Evolutionary conservation across 2,797 vertebrate species (phyloP).

Genomic region (Fundulus diaphanus): DNA sequence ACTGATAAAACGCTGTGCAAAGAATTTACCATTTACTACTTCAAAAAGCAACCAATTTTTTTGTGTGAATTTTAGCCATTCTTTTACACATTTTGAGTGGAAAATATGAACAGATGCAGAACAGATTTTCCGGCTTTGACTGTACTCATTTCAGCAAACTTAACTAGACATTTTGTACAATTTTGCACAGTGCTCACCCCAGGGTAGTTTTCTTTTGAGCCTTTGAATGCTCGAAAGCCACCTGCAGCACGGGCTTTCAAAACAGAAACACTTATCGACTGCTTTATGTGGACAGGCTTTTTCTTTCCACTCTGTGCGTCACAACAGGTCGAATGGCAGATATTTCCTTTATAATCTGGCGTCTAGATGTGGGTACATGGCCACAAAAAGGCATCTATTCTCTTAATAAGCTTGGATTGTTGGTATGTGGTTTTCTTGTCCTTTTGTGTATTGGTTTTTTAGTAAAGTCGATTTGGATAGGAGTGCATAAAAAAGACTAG

Average conservation of each 20-base stretch:
- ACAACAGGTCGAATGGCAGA: constrained; percentile 17
- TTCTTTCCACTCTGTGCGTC: constrained; percentile 6
- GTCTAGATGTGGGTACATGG: not conserved
- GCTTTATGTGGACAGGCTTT: constrained; percentile 15
- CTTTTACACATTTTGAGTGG: not conserved
- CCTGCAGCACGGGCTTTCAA: constrained; percentile 30
- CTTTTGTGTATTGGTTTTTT: not conserved
- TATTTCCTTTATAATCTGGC: constrained; percentile 17
- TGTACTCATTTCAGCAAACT: not conserved
- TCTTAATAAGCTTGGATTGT: constrained; percentile 13
- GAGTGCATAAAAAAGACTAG: constrained; percentile 1
- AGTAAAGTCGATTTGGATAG: constrained; percentile 16
- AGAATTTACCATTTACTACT: not conserved
- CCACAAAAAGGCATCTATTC: constrained; percentile 16
- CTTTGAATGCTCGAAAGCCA: constrained; percentile 11
- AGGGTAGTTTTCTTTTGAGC: constrained; percentile 23
- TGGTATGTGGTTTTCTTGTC: constrained; percentile 1
- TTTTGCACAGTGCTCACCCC: not conserved
- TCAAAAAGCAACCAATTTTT: not conserved
- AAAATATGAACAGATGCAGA: not conserved
- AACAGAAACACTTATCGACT: constrained; percentile 25
- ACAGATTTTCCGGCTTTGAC: not conserved
- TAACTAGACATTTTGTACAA: not conserved
- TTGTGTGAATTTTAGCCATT: not conserved
- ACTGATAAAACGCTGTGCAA: not conserved